Conservation (phyloP, 2,113 vertebrate genomes). For the Piliocolobus tephrosceles region DNA sequence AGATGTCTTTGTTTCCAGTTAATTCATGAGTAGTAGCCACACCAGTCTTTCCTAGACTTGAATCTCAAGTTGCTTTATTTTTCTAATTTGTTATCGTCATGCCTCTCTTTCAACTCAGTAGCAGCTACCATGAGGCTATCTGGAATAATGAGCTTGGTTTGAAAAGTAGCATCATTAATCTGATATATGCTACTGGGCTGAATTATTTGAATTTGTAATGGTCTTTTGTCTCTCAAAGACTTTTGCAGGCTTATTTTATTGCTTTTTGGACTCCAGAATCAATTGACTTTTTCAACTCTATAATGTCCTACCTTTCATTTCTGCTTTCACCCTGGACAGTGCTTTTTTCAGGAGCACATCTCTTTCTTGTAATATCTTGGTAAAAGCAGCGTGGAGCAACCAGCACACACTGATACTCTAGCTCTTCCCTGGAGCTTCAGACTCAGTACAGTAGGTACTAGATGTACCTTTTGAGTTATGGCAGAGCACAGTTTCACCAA, state of each 20-base stretch:
- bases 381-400: background rate
- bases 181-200: background rate
- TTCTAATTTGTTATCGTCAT: background rate
- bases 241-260: background rate
- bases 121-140: background rate
- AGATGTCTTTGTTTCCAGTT: background rate
- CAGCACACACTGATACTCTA: rapidly evolving
- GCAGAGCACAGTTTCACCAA: background rate
- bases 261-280: background rate
- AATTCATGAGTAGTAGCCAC: background rate
- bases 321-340: background rate
- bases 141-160: background rate
- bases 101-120: background rate
- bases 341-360: background rate
- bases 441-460: rapidly evolving
- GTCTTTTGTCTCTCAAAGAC: background rate
- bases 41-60: background rate
- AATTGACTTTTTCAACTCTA: background rate
- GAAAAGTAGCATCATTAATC: background rate
- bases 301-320: background rate
- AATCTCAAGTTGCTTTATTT: background rate
- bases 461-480: background rate
- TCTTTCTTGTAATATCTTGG: background rate
- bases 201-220: background rate
- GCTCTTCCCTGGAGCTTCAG: background rate